Percentiles rank a stretch among this genome's conserved stretches.
Evolutionary conservation across 2,113 vertebrate species (phyloP).

Genomic region (Stegostoma tigrinum): DNA sequence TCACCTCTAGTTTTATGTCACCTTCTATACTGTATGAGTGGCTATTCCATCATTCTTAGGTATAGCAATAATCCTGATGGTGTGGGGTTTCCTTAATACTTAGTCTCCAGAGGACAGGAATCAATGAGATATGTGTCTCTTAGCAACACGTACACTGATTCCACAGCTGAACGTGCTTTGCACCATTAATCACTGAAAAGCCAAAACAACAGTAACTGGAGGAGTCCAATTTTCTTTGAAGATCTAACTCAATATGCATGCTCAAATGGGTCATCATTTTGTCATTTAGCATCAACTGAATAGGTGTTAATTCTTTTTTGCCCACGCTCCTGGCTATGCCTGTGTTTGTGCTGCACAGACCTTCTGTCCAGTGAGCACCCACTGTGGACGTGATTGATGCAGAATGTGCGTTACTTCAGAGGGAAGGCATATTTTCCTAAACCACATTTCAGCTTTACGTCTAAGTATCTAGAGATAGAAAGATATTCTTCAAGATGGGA

Average conservation of each 20-base stretch:
- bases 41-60: background rate
- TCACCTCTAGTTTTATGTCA: background rate
- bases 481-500: background rate
- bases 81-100: conserved; percentile 14
- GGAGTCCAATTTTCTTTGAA: background rate
- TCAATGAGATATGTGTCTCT: background rate
- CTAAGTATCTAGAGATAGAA: background rate
- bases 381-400: background rate
- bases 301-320: background rate
- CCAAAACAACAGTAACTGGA: background rate
- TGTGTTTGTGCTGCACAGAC: background rate
- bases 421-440: background rate
- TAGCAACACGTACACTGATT: conserved; percentile 16
- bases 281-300: background rate
- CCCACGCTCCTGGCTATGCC: background rate
- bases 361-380: background rate
- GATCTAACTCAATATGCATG: background rate
- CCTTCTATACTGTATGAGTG: background rate
- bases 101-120: conserved; percentile 15
- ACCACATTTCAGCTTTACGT: background rate
- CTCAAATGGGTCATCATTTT: background rate
- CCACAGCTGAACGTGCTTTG: background rate
- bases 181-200: background rate
- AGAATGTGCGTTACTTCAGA: background rate
- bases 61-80: background rate